These are phyloP conservation scores for Erythrocercus mccallii DNA, from an alignment of 2,113 vertebrate genomes.

Conservation along the genomic window DNA sequence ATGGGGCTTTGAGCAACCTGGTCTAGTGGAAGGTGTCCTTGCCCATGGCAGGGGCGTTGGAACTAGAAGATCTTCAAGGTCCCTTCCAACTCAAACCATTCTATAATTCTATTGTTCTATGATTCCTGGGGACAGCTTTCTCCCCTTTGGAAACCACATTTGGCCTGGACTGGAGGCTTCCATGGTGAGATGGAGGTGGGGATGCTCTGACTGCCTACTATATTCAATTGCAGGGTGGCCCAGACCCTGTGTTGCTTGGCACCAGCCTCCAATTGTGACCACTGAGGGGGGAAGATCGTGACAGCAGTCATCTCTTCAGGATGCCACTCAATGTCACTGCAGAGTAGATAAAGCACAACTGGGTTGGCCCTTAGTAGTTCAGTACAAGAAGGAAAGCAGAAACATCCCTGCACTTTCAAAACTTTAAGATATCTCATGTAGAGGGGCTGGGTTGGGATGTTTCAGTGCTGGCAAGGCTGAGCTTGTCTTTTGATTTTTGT, in stretches of 20 bases:
- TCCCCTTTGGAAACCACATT: not conserved
- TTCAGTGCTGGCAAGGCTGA: not conserved
- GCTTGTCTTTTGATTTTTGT: not conserved
- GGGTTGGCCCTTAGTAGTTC: not conserved
- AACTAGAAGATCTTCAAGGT: not conserved
- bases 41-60: not conserved
- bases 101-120: not conserved
- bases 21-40: not conserved
- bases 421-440: not conserved
- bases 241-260: not conserved
- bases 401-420: not conserved
- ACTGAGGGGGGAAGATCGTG: not conserved
- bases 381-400: not conserved
- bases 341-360: not conserved
- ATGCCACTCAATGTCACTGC: not conserved
- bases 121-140: not conserved
- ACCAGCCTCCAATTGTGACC: not conserved
- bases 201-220: not conserved
- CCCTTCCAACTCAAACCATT: not conserved
- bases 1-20: not conserved
- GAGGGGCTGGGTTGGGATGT: not conserved
- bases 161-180: not conserved
- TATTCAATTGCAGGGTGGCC: rapidly evolving
- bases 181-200: not conserved
- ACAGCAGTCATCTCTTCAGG: not conserved